Evolutionary conservation across 1,140 invertebrate genomes (phyloP), one percentile per base, ranked within the genome.

Genomic region (Gyrodactylus salaris): DNA sequence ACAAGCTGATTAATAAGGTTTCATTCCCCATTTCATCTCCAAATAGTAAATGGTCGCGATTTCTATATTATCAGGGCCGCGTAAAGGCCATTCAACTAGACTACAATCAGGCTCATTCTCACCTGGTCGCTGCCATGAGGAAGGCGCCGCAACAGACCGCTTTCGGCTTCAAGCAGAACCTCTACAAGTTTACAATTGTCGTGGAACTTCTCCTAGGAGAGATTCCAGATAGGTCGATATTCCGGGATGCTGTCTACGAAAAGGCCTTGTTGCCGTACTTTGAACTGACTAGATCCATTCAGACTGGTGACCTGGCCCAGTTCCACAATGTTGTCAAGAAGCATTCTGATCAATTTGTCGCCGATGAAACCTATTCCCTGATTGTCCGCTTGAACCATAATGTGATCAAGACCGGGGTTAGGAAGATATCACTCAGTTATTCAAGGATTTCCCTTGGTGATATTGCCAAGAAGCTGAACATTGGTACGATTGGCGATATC

Each of bases 21-120:
- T 87, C 89, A 0, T 98, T 92, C 78, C 93, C 94, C 0, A 92
- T 97, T 80, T 77, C 77, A 76, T 92, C 92, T 0, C 92, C 90
- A 80, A 99, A 98, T 79, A 98, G 97, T 83, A 93, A 98, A 79
- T 94, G 90, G 88, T 93, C 94, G 0, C 85, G 94, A 78, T 98
- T 89, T 80, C 83, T 95, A 23, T 99, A 94, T 80, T 98, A 98
- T 80, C 82, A 95, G 74, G 81, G 80, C 79, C 86, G 92, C 76
- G 97, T 99, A 73, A 97, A 97, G 80, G 90, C 93, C 7, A 90
- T 92, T 0, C 86, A 95, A 77, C 80, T 99, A 69, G 91, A 98
- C 78, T 98, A 99, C 80, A 92, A 91, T 84, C 89, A 82, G 75
- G 93, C 94, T 0, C 90, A 96, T 78, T 93, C 93, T 80, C 87